These are phyloP conservation scores for Chymomyza amoena DNA, from an alignment of 2,888 invertebrate species.

Conservation along the genomic window DNA sequence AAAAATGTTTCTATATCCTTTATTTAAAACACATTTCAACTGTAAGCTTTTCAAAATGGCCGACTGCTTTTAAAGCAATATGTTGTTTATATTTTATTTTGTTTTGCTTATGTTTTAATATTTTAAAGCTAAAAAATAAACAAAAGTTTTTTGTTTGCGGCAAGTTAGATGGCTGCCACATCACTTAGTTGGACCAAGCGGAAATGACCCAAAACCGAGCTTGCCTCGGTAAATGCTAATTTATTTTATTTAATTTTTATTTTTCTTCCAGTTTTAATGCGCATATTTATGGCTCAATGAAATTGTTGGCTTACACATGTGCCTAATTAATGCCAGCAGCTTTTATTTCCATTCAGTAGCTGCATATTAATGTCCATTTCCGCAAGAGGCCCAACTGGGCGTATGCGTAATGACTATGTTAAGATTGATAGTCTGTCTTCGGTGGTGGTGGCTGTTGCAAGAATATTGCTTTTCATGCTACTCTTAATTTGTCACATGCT, in stretches of 20 bases:
- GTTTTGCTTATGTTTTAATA: no score
- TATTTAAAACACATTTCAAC: no score
- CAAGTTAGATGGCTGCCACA: not conserved
- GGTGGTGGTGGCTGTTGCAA: not conserved
- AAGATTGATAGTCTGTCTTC: constrained; percentile 10
- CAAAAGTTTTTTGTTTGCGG: not conserved
- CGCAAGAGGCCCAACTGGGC: not conserved
- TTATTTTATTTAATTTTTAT: constrained; percentile 20
- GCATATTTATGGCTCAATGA: constrained; percentile 20
- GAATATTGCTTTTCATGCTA: constrained; percentile 20
- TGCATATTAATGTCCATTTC: not conserved
- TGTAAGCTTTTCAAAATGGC: not conserved
- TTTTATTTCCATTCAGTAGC: not conserved
- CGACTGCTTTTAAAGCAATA: not conserved
- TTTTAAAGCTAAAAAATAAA: not conserved
- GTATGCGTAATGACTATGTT: not conserved
- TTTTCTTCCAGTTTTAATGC: constrained; percentile 16
- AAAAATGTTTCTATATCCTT: no score
- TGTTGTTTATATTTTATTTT: no score
- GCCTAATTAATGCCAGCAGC: not conserved
- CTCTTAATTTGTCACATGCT: constrained; percentile 6
- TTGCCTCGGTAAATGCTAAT: constrained; percentile 18
- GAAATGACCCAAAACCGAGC: constrained; percentile 13
- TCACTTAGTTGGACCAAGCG: constrained; percentile 25
- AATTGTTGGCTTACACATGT: constrained; percentile 4